Conservation (phyloP, 2,797 vertebrate genomes). For the Calcarius lapponicus region DNA sequence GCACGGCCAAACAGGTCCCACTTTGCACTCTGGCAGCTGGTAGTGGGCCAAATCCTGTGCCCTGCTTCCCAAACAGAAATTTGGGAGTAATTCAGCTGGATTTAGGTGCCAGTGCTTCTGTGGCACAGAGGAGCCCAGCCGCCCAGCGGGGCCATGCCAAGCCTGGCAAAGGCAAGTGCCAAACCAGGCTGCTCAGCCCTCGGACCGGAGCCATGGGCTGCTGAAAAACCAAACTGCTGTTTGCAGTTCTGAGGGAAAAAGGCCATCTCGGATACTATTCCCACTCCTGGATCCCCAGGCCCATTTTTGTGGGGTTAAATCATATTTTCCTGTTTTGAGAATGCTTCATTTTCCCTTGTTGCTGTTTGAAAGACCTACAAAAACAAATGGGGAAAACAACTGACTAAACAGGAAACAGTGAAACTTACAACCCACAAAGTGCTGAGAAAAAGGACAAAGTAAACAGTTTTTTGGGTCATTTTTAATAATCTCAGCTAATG, state of each 20-base stretch:
- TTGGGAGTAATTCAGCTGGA: background rate
- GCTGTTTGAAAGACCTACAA: conserved; percentile 53
- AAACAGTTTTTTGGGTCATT: conserved; percentile 5
- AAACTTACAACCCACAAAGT: conserved; percentile 50
- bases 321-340: conserved; percentile 69
- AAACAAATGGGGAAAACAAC: conserved; percentile 68
- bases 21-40: background rate
- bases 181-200: background rate
- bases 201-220: fast-evolving
- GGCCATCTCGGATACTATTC: background rate
- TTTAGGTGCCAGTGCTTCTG: background rate
- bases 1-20: background rate
- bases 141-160: background rate
- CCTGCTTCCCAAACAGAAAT: background rate
- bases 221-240: background rate
- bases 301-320: conserved; percentile 70
- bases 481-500: conserved; percentile 23
- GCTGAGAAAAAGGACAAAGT: conserved; percentile 59
- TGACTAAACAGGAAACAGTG: conserved; percentile 67
- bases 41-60: background rate
- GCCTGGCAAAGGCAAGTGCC: background rate
- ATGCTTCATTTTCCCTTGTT: conserved; percentile 54
- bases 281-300: conserved; percentile 37
- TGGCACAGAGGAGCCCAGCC: background rate
- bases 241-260: background rate